Evolutionary conservation across 2,797 vertebrate genomes (phyloP).

Genomic region (Sarcoramphus papa): DNA sequence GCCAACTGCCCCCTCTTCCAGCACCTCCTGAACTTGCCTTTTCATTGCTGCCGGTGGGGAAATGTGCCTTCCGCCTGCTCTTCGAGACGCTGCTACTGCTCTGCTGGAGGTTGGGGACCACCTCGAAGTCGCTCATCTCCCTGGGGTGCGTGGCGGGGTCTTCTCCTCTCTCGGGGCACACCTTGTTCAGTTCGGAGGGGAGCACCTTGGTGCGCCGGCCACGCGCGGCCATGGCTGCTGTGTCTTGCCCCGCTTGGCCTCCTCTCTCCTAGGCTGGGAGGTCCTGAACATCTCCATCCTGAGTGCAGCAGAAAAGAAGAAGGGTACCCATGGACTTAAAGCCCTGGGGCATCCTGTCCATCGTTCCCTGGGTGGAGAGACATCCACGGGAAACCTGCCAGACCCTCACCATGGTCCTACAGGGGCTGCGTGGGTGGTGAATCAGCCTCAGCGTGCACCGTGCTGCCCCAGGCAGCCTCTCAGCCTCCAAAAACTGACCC

Average conservation of each 20-base stretch:
- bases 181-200: slow-evolving; percentile 32
- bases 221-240: background rate
- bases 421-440: rapidly evolving
- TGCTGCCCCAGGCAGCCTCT: rapidly evolving
- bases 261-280: background rate
- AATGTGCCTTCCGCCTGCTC: slow-evolving; percentile 44
- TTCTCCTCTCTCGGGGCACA: slow-evolving; percentile 48
- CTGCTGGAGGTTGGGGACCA: slow-evolving; percentile 58
- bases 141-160: background rate
- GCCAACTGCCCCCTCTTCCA: background rate
- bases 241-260: background rate
- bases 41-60: slow-evolving; percentile 13
- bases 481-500: background rate
- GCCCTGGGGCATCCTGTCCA: background rate
- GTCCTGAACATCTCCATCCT: background rate
- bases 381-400: rapidly evolving
- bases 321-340: background rate
- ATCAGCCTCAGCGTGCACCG: background rate
- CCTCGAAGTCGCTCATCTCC: slow-evolving; percentile 37
- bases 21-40: slow-evolving; percentile 57
- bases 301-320: background rate
- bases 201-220: slow-evolving; percentile 23
- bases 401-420: rapidly evolving
- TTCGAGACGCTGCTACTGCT: slow-evolving; percentile 55
- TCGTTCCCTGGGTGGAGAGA: background rate